Conservation (phyloP, 2,888 invertebrate species). For the Orthosia gothica region DNA sequence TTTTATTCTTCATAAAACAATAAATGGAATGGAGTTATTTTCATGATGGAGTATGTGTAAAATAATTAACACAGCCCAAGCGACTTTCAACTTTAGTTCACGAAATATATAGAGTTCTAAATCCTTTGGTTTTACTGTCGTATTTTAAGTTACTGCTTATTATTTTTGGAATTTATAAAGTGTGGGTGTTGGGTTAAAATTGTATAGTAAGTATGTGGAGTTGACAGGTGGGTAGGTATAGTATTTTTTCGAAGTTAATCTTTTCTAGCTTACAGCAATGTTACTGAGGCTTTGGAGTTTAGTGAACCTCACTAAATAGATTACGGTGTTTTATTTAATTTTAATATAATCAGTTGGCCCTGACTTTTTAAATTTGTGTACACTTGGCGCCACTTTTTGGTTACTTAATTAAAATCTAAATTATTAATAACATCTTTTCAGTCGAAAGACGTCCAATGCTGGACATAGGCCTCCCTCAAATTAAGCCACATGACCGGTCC, state of each 20-base stretch:
- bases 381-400: no score
- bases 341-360: no score
- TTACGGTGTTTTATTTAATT: no score
- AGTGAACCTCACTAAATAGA: no score
- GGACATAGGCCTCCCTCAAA: no score
- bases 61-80: background rate
- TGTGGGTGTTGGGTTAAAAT: background rate
- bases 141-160: background rate
- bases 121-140: background rate
- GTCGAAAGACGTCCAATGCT: no score
- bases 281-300: background rate
- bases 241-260: background rate
- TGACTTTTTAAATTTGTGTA: no score
- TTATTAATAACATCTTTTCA: no score
- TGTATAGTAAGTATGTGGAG: background rate
- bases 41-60: slow-evolving; percentile 3
- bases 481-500: no score
- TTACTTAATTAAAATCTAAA: no score
- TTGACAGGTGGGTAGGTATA: background rate
- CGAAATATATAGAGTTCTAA: background rate
- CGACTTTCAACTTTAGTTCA: background rate
- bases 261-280: background rate
- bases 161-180: slow-evolving; percentile 12
- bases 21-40: slow-evolving; percentile 1
- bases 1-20: slow-evolving; percentile 30